A percentile compares a stretch with the other conserved stretches of the same genome.
phyloP scores from a whole-genome alignment of 2,113 vertebrate genomes.

The Chloebia gouldiae region DNA sequence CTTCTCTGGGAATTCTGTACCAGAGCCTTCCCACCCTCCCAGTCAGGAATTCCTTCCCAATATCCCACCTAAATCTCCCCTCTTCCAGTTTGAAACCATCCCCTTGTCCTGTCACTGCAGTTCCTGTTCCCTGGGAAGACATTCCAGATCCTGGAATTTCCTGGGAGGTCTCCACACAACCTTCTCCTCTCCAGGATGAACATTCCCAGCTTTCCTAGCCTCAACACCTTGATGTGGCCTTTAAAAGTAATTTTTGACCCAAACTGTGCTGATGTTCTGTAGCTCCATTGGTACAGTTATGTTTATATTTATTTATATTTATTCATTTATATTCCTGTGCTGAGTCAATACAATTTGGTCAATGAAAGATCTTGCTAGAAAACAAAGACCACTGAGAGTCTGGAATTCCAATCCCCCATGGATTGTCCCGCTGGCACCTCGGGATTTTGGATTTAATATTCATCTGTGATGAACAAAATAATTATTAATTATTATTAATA shows the following conservation, averaged over 20 bases:
- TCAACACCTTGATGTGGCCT: accelerated
- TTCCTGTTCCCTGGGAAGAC: not conserved
- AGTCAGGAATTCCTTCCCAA: not conserved
- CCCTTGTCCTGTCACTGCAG: not conserved
- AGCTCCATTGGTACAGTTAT: not conserved
- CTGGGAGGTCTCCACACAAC: not conserved
- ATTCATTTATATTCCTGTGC: too few species aligned
- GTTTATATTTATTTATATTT: not conserved
- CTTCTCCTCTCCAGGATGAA: not conserved
- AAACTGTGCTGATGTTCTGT: not conserved
- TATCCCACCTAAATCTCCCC: not conserved
- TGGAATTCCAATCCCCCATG: not conserved
- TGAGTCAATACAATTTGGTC: not conserved
- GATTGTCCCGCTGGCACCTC: not conserved
- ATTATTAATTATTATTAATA: too few species aligned
- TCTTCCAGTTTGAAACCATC: not conserved
- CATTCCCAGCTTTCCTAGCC: not conserved
- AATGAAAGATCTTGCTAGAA: not conserved
- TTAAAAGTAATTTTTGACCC: not conserved
- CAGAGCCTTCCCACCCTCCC: accelerated
- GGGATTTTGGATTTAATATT: not conserved
- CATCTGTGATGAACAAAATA: not conserved
- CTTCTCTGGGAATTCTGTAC: too few species aligned
- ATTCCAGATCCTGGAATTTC: not conserved
- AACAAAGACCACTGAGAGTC: too few species aligned